phyloP scores from a whole-genome alignment of 1,140 invertebrate genomes.

The Drosophila albomicans region DNA sequence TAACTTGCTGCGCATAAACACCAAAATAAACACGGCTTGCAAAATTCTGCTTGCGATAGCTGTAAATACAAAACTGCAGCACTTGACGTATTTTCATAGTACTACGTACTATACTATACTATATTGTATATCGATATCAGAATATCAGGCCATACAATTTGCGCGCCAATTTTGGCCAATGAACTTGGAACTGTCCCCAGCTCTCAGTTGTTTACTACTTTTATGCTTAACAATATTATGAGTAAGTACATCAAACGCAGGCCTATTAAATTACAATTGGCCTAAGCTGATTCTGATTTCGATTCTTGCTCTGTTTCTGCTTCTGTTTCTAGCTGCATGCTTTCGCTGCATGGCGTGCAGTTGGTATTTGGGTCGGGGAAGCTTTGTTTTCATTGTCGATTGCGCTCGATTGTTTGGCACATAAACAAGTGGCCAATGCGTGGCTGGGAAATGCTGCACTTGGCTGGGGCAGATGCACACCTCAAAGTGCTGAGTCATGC shows the following conservation, averaged over 20 bases:
- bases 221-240: constrained; percentile 2
- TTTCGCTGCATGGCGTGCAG: constrained; percentile 19
- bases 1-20: constrained; percentile 53
- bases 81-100: constrained; percentile 1
- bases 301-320: not conserved
- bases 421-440: constrained; percentile 36
- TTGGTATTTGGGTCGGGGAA: constrained; percentile 15
- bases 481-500: constrained; percentile 51
- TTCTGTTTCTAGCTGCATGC: constrained; percentile 30
- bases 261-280: constrained; percentile 11
- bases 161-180: constrained; percentile 78
- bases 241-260: not conserved
- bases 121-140: not conserved
- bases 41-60: constrained; percentile 38
- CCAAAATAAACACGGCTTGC: constrained; percentile 42
- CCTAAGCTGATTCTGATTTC: constrained; percentile 1
- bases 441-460: constrained; percentile 29
- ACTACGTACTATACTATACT: constrained; percentile 3
- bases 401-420: constrained; percentile 12
- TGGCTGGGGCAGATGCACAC: constrained; percentile 9
- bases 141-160: constrained; percentile 48
- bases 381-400: constrained; percentile 3
- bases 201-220: constrained; percentile 21
- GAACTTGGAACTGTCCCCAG: constrained; percentile 43
- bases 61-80: constrained; percentile 25